A percentile compares a stretch with the other conserved stretches of the same genome.
These are phyloP conservation scores for Pantherophis alleghaniensis DNA, from an alignment of 2,797 vertebrate genomes.

Conservation along the genomic window DNA sequence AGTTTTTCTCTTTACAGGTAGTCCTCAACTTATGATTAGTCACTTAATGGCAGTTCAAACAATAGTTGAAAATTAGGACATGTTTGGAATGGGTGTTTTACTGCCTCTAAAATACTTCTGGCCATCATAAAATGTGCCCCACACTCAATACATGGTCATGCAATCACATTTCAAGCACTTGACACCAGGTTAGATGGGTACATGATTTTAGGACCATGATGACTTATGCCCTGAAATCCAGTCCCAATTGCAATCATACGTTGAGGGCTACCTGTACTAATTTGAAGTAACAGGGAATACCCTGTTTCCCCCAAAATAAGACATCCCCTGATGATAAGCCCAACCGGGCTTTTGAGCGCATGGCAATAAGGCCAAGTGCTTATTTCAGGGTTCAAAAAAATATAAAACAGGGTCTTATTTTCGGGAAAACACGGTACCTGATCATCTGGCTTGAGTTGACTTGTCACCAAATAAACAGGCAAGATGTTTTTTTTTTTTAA, in stretches of 20 bases:
- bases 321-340: too few species aligned
- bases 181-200: background rate
- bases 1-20: background rate
- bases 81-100: background rate
- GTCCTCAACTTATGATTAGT: background rate
- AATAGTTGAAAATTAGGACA: background rate
- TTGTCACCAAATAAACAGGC: background rate
- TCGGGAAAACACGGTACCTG: too few species aligned
- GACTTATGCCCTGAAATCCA: background rate
- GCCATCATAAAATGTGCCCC: background rate
- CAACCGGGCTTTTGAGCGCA: too few species aligned
- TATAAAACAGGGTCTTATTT: too few species aligned
- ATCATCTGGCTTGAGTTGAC: background rate
- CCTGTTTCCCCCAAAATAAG: too few species aligned
- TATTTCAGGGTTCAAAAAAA: too few species aligned
- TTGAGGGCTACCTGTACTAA: background rate
- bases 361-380: too few species aligned
- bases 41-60: background rate
- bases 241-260: background rate
- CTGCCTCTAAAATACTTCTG: background rate
- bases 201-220: background rate
- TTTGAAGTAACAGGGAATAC: background rate
- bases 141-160: background rate
- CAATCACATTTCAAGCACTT: background rate
- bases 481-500: background rate